These are phyloP conservation scores for Carpatolechia fugitivella DNA, from an alignment of 2,888 invertebrate species.

Conservation along the genomic window DNA sequence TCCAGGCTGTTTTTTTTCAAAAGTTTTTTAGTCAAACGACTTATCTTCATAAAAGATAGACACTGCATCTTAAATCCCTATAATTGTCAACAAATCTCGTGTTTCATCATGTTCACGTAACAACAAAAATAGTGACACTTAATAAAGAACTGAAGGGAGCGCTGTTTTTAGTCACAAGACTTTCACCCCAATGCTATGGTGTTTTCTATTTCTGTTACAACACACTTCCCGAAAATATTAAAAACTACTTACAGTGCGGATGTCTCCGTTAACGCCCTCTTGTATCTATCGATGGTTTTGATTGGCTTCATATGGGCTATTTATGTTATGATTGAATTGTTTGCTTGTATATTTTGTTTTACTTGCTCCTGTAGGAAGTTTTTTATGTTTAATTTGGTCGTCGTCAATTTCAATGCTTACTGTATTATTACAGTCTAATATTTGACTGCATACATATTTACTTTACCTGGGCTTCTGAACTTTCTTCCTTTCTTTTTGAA, in stretches of 20 bases:
- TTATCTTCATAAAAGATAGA: background rate
- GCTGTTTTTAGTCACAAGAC: slow-evolving; percentile 37
- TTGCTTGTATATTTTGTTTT: background rate
- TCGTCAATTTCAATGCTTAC: no score
- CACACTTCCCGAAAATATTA: slow-evolving; percentile 73
- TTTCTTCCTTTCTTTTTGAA: no score
- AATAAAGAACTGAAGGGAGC: slow-evolving; percentile 32
- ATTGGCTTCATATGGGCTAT: slow-evolving; percentile 49
- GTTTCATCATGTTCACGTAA: background rate
- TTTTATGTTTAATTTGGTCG: no score
- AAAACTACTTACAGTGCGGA: slow-evolving; percentile 71
- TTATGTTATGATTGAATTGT: background rate
- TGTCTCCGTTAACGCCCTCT: slow-evolving; percentile 71
- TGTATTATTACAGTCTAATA: no score
- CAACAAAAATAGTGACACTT: slow-evolving; percentile 17
- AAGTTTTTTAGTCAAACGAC: background rate
- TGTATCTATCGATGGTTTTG: slow-evolving; percentile 54
- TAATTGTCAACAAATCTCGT: slow-evolving; percentile 8
- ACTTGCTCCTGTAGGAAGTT: no score
- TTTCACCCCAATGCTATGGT: slow-evolving; percentile 43
- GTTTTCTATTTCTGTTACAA: slow-evolving; percentile 49
- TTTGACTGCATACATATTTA: no score
- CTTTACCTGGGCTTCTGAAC: no score
- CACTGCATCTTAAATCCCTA: background rate
- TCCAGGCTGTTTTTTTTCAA: no score